Evolutionary conservation across 1,140 invertebrate genomes (phyloP), one percentile per base, ranked within the genome.

Genomic region (Drosophila gunungcola): DNA sequence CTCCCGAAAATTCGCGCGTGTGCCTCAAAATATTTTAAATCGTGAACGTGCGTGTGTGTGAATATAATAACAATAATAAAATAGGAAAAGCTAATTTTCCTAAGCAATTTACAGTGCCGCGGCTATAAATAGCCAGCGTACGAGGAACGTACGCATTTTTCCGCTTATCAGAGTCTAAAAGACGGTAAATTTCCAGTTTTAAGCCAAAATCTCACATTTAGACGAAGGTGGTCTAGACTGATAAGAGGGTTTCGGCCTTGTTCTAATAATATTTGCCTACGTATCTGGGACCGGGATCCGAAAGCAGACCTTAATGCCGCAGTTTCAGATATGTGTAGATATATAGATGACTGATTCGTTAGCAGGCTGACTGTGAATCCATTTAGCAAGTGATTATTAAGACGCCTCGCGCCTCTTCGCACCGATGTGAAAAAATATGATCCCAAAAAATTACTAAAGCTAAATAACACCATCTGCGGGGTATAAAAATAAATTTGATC

Each of bases 311-410:
- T 58, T 65, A 43, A 63, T 73, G 36, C 43, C 29, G 12, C 48
- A 11, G 32, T 49, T 43, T 42, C 12, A 54, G 62, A 45, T 46
- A 48, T 11, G 25, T 27, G n/a, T 60, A 58, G 21, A 64, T 64
- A 65, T 48, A 57, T 70, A 79, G 75, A 80, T 78, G 73, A 84
- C 75, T 83, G 80, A 83, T 83, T 83, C 52, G 80, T 80, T 79
- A 84, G 80, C 80, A 56, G 46, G 39, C 38, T 16, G 57, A 58
- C 58, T 69, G 63, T 78, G 63, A 43, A 62, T 55, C 36, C 65
- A 83, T 73, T 86, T 86, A 86, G 83, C 83, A 65, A 86, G 75
- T 86, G 83, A 88, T 86, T 86, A 83, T 80, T 85, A 41, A 49
- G 46, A 70, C 55, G 78, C 67, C 57, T 82, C 79, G 65, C 63